phyloP scores from a whole-genome alignment of 2,888 invertebrate species.

The Keiferia lycopersicella region DNA sequence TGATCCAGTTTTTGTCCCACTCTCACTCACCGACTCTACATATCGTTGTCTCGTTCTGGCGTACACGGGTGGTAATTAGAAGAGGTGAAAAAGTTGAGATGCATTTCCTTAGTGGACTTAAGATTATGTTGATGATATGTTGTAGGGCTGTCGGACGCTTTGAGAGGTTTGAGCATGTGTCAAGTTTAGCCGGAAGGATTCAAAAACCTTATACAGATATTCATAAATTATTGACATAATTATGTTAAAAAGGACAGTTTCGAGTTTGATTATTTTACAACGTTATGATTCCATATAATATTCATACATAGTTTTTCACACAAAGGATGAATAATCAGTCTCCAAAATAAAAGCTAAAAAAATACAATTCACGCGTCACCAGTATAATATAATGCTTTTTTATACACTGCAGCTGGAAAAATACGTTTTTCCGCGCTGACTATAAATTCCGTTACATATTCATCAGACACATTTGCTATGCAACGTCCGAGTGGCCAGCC shows the following conservation, averaged over 20 bases:
- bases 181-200: constrained; percentile 3
- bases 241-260: too few relatives aligned
- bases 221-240: too few relatives aligned
- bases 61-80: constrained; percentile 15
- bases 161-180: background rate
- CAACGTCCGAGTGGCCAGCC: too few relatives aligned
- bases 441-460: too few relatives aligned
- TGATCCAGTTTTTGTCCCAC: constrained; percentile 28
- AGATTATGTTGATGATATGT: background rate
- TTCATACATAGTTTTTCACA: too few relatives aligned
- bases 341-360: too few relatives aligned
- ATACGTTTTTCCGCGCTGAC: too few relatives aligned
- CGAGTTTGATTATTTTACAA: too few relatives aligned
- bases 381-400: background rate
- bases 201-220: background rate
- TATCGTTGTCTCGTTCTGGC: constrained; percentile 23
- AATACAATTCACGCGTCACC: background rate
- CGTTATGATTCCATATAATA: too few relatives aligned
- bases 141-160: background rate
- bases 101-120: constrained; percentile 11
- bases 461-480: too few relatives aligned
- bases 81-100: constrained; percentile 12
- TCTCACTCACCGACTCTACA: background rate
- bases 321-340: too few relatives aligned
- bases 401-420: too few relatives aligned